Evolutionary conservation across 2,113 vertebrate genomes (phyloP), one percentile per base, ranked within the genome.

Genomic region (Oreotragus oreotragus): DNA sequence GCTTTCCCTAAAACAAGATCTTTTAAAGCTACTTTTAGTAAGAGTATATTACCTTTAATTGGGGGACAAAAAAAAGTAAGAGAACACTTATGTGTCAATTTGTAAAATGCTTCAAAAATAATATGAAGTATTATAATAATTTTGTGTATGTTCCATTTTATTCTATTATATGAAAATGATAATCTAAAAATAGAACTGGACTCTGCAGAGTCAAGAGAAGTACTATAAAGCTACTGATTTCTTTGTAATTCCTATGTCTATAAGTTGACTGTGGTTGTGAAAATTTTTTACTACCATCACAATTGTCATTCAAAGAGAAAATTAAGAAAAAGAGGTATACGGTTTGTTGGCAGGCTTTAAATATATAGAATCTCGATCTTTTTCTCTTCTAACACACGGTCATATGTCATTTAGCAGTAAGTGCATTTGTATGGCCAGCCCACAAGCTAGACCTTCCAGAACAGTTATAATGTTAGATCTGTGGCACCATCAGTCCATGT

Each of bases 21-120:
- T 91, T 91, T 95, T 85, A 91, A 55, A 76, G 39, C 27, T 86
- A 73, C 14, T 55, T 98, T 92, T 86, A 91, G 6, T 83, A 93
- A 89, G 49, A 85, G 15, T 16, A 1, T 36, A 70, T 83, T 10
- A 43, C 0, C 3, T 28, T 95, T 92, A 87, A 57, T 47, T 84
- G 58, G 64, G 9, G 33, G 21, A 70, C 43, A 76, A 94, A 19
- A 96, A 92, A 15, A 60, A 66, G 64, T n/a, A 88, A 83, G 55
- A 92, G 30, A 94, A 88, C 45, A 62, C 36, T 39, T 83, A 90
- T 66, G 33, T 77, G 45, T 55, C 3, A 66, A 66, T n/a, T 95
- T 64, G 58, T 85, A 97, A 95, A 79, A 77, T 90, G 19, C 25
- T 76, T 90, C 81, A 66, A 51, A 91, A 94, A 92, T 87, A 23